Evolutionary conservation across 1,140 invertebrate genomes (phyloP), one percentile per base, ranked within the genome.

Genomic region (Drosophila ohnishii): DNA sequence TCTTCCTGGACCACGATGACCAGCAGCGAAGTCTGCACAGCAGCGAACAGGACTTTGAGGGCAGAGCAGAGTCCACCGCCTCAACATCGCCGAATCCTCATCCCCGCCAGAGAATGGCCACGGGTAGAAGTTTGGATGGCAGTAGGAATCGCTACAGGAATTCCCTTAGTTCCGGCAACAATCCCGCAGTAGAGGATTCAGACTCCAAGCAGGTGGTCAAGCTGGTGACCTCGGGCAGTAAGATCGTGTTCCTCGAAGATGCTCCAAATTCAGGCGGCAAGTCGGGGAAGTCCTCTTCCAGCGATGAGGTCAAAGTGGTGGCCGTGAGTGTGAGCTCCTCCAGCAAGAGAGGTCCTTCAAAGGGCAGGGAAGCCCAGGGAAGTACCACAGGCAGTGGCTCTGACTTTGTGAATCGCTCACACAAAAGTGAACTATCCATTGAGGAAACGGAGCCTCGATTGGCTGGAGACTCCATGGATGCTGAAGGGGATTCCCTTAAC

Each of bases 221-320:
- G 48, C 59, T 90, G 56, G 86, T 90, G 11, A 91, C 86, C 47
- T 84, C 83, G 0, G 90, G 90, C 66, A 91, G 90, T 53, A 91
- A 91, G 55, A 91, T 91, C 57, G 86, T 91, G 9, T 91, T 91
- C 75, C 83, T 90, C 2, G 90, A 91, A 34, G 90, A 91, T 69
- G 62, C 60, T 3, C 82, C 86, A 0, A 48, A 9, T 11, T 7
- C 39, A 5, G 11, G n/a, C 3, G 8, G 37, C 6, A 71, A 74
- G 22, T n/a, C 22, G 19, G 35, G 62, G 1, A 89, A 81, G 44
- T 16, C 34, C 13, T n/a, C 51, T 9, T 3, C 61, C 57, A 80
- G 51, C 34, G 87, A 90, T 34, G 90, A 91, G 69, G 74, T 91
- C 22, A 91, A 91, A 56, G 84, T 91, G 56, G 75, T 91, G 28